phyloP scores from a whole-genome alignment of 2,888 invertebrate species.

The Drosophila birchii region DNA sequence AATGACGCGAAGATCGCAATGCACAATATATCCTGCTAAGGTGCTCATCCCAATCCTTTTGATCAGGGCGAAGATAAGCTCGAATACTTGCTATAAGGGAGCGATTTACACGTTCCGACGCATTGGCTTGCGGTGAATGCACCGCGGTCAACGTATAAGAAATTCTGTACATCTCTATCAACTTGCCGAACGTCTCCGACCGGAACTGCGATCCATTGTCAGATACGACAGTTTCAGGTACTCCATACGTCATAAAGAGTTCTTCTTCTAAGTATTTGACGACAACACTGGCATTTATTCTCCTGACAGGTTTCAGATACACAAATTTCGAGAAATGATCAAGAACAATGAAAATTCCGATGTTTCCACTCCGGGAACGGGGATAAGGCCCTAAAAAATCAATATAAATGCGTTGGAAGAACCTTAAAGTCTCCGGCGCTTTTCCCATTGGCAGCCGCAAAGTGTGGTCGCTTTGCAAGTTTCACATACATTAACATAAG shows the following conservation, averaged over 20 bases:
- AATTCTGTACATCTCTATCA: no score
- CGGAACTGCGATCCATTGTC: background rate
- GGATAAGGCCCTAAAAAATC: background rate
- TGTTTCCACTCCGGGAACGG: background rate
- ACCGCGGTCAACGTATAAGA: no score
- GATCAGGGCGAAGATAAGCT: no score
- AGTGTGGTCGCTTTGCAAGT: background rate
- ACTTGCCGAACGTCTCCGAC: background rate
- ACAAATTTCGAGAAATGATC: background rate
- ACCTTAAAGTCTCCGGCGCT: background rate
- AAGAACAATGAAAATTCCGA: background rate
- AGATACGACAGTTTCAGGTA: background rate
- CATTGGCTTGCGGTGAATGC: no score
- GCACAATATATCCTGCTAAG: no score
- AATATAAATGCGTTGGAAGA: background rate
- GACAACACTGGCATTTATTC: background rate
- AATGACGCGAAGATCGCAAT: no score
- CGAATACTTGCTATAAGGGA: no score
- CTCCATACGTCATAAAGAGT: background rate
- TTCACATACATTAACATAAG: background rate
- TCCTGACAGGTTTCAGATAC: background rate
- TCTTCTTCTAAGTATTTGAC: background rate
- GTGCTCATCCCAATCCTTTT: no score
- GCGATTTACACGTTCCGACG: no score
- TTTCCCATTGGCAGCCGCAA: background rate